These are phyloP conservation scores for Nycteola revayana DNA, from an alignment of 2,888 invertebrate species.

Conservation along the genomic window DNA sequence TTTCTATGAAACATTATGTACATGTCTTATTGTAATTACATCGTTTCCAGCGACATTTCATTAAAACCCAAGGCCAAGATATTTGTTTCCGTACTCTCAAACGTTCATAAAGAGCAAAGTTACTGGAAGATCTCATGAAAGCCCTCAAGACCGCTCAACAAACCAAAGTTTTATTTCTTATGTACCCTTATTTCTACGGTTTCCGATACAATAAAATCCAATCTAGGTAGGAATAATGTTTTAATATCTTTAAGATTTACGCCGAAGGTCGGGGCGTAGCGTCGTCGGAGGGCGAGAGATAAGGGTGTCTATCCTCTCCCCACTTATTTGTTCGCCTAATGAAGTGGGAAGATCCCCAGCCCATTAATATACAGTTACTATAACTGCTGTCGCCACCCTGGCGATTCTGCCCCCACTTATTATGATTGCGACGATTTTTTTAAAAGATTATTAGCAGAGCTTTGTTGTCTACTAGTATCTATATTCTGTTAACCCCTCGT, in stretches of 20 bases:
- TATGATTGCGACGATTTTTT: constrained; percentile 21
- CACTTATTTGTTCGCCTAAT: constrained; percentile 73
- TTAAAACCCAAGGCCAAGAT: no score
- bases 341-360: constrained; percentile 65
- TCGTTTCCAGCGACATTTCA: no score
- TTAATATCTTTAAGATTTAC: constrained; percentile 38
- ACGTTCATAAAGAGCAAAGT: background rate
- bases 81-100: no score
- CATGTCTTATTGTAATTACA: no score
- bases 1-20: no score
- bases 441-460: no score
- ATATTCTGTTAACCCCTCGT: no score
- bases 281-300: constrained; percentile 68
- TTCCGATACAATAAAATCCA: constrained; percentile 39
- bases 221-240: constrained; percentile 32
- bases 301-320: constrained; percentile 54
- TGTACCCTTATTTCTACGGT: constrained; percentile 34
- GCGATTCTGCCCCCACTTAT: constrained; percentile 38
- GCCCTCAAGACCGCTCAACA: constrained; percentile 20
- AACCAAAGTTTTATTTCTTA: constrained; percentile 37
- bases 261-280: constrained; percentile 45
- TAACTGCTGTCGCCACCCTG: constrained; percentile 40
- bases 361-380: constrained; percentile 69
- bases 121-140: constrained; percentile 17
- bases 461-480: no score